These are phyloP conservation scores for Bufo bufo DNA, from an alignment of 2,113 vertebrate species.

Conservation along the genomic window DNA sequence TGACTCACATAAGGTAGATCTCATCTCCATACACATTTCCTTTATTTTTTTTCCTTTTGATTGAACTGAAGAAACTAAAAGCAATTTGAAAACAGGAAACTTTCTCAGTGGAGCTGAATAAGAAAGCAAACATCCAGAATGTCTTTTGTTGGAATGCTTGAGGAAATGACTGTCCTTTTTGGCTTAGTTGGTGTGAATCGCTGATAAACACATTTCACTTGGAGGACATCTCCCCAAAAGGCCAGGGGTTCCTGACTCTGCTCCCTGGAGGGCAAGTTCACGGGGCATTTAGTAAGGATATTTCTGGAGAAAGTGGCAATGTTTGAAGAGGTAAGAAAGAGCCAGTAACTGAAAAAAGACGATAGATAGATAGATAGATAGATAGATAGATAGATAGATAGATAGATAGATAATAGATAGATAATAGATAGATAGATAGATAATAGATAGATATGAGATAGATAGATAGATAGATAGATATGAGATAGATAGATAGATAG, in stretches of 20 bases:
- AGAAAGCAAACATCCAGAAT: slow-evolving; percentile 16
- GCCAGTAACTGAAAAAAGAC: neutral
- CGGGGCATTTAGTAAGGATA: neutral
- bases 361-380: neutral
- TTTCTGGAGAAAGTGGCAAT: neutral
- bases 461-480: slow-evolving; percentile 6
- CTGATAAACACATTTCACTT: slow-evolving; percentile 31
- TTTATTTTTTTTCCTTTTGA: neutral
- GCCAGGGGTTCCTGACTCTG: neutral
- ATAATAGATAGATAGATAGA: neutral
- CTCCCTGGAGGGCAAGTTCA: neutral
- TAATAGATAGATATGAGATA: neutral
- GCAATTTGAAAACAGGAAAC: slow-evolving; percentile 45
- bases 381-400: neutral
- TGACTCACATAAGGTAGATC: neutral
- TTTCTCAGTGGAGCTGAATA: neutral
- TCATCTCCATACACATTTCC: neutral
- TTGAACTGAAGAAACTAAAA: neutral
- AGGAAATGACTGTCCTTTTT: slow-evolving; percentile 14
- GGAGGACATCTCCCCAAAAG: neutral
- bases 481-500: neutral
- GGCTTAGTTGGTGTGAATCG: neutral
- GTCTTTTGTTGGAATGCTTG: slow-evolving; percentile 5
- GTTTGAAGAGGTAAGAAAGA: neutral
- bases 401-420: neutral